These are phyloP conservation scores for Aphis craccivora DNA, from an alignment of 1,140 invertebrate genomes.

Conservation along the genomic window DNA sequence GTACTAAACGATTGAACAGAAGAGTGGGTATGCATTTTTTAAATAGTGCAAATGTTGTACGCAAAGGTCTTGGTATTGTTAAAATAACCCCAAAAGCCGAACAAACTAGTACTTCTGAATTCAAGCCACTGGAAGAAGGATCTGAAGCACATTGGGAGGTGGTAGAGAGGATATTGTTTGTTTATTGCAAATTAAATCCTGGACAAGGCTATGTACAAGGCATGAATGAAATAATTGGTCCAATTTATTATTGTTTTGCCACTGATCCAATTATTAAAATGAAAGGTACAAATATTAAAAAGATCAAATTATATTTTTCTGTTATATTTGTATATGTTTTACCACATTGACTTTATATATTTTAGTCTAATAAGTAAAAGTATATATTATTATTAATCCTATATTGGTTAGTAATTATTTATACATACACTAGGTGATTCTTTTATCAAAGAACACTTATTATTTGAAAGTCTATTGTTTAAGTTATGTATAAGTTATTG, in stretches of 20 bases:
- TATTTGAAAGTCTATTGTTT: too few relatives aligned
- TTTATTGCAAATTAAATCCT: slow-evolving; percentile 98
- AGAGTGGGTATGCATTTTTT: slow-evolving; percentile 86
- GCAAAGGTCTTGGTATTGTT: slow-evolving; percentile 86
- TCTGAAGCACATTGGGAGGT: slow-evolving; percentile 96
- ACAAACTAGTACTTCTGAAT: slow-evolving; percentile 78
- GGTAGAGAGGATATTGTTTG: slow-evolving; percentile 93
- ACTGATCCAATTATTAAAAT: slow-evolving; percentile 83
- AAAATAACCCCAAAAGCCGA: slow-evolving; percentile 76
- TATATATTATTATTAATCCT: neutral
- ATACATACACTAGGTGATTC: too few relatives aligned
- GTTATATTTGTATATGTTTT: neutral
- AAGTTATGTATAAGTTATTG: too few relatives aligned
- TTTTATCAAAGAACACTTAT: too few relatives aligned
- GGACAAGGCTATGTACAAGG: slow-evolving; percentile 98
- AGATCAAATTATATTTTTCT: neutral
- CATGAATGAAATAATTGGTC: slow-evolving; percentile 99
- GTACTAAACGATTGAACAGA: slow-evolving; percentile 81
- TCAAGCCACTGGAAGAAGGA: slow-evolving; percentile 80
- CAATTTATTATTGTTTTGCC: slow-evolving; percentile 97
- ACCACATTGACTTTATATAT: neutral
- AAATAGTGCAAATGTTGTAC: slow-evolving; percentile 86
- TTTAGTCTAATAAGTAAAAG: neutral
- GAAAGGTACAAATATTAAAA: slow-evolving; percentile 69
- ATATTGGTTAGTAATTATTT: neutral